A percentile compares a stretch with the other conserved stretches of the same genome.
These are phyloP conservation scores for Prionace glauca DNA, from an alignment of 2,797 vertebrate genomes.

Conservation along the genomic window DNA sequence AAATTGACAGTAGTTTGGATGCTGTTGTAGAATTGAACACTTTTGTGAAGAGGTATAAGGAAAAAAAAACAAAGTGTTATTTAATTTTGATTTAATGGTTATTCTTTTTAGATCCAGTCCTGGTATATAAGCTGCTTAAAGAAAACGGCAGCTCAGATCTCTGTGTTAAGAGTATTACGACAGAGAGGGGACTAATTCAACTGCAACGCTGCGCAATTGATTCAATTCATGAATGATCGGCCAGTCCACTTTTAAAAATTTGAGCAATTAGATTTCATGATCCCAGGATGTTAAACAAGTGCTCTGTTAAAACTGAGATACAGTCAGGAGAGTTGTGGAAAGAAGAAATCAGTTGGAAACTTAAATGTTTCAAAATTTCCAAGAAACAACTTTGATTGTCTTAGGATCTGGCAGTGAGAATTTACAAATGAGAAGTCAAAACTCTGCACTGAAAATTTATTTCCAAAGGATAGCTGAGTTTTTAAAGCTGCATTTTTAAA, in stretches of 20 bases:
- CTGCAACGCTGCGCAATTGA: not conserved
- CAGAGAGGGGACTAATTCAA: not conserved
- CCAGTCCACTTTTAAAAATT: not conserved
- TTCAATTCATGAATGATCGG: not conserved
- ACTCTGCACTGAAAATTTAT: not conserved
- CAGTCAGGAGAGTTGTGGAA: not conserved
- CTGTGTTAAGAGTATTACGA: not conserved
- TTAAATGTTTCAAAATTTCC: not conserved
- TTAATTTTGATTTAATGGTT: not conserved
- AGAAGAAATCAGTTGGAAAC: not conserved
- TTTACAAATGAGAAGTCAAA: not conserved
- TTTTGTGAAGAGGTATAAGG: not conserved
- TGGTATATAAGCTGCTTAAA: not conserved
- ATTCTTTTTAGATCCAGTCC: not conserved
- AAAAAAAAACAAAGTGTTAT: not conserved
- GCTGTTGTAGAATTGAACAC: not conserved
- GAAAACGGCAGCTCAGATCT: not conserved
- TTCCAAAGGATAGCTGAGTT: not conserved
- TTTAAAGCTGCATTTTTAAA: not conserved
- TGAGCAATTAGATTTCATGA: not conserved
- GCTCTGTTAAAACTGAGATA: not conserved
- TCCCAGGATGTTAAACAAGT: not conserved
- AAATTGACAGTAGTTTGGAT: not conserved
- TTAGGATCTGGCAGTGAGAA: not conserved
- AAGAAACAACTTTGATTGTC: not conserved